Base-by-base conservation (phyloP, 2,797 vertebrate genomes). In the Hipposideros larvatus region DNA sequence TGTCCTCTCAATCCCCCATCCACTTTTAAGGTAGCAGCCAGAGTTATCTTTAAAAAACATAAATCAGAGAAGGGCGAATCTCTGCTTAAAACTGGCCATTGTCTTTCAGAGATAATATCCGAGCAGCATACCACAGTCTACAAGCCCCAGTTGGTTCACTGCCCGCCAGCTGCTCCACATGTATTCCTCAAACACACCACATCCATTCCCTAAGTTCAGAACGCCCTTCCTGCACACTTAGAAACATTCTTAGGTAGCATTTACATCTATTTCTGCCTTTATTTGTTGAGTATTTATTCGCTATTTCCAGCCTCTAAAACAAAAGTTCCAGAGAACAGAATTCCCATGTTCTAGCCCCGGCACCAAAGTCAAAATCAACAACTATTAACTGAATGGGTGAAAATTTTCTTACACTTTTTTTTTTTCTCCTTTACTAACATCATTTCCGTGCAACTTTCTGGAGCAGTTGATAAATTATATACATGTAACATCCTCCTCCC, bases 61-160 rank as follows among this genome's bases (percentile, higher is more conserved):
- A 66, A 82, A 55, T 53, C 51, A 65, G 10, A 37, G 37, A 70
- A 37, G 48, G 16, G 79, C n/a, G 65, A 89, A 74, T 70, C 22
- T 37, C 6, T 73, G 55, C 79, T 86, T 87, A 46, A 51, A 80
- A 37, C 11, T 65, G 43, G 7, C 28, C 31, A 22, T 3, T 22
- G 5, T 77, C 87, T 68, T 77, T 78, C 22, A 13, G 31, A 71
- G 73, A 19, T 41, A 65, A 92, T 74, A 59, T 48, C 51, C 53
- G 8, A 28, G 18, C 4, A 26, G 6, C 0, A 0, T 1, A 2
- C 41, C 15, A 9, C 0, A 0, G 31, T 28, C 82, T 19, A 34
- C 19, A 34, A 53, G 9, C 37, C 51, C 55, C 16, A 5, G 6
- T 21, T 26, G 6, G 34, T 48, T 51, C 5, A 7, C 65, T 34